Evolutionary conservation across 2,888 invertebrate genomes (phyloP), one percentile per base, ranked within the genome.

Genomic region (Parnassius smintheus): DNA sequence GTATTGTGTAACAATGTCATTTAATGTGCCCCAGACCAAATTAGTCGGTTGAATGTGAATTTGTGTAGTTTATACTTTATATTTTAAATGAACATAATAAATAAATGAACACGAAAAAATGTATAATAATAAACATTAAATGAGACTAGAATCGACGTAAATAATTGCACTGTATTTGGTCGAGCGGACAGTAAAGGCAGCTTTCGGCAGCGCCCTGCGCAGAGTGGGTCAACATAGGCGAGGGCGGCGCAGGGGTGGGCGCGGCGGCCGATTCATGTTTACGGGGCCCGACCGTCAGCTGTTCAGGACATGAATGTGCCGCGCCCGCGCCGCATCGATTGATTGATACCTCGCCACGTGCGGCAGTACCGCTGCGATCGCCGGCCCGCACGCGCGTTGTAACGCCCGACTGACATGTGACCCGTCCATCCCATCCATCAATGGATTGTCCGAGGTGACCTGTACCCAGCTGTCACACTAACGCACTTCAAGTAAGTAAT

Each of bases 251-350:
- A 54, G 59, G 62, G 62, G 65, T 61, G 67, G 68, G 74, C 72
- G 74, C 72, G 69, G 76, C 72, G 71, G 75, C 80, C 87, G 84
- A 91, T 91, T 91, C 91, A 91, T 91, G 91, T 86, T 90, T 89
- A 89, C 88, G 82, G 85, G 81, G 79, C 77, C 78, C 80, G 82
- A 81, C 81, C 86, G 91, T 90, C 91, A 91, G 91, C 91, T 91
- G 91, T 90, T 91, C 83, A 76, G 78, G 80, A 77, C 83, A 85
- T 89, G 89, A 90, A 89, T 89, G 90, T 83, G 83, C 78, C 85
- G 86, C 86, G 86, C 86, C 78, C 83, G 86, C 87, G 85, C 84
- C 82, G 77, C 88, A 88, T 88, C 88, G 88, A 90, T 91, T 89
- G 89, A 88, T 83, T 86, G 87, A 86, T 86, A 88, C 86, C 85